A percentile compares a stretch with the other conserved stretches of the same genome.
Evolutionary conservation across 2,888 invertebrate genomes (phyloP).

Genomic region (Cantharis nigra): DNA sequence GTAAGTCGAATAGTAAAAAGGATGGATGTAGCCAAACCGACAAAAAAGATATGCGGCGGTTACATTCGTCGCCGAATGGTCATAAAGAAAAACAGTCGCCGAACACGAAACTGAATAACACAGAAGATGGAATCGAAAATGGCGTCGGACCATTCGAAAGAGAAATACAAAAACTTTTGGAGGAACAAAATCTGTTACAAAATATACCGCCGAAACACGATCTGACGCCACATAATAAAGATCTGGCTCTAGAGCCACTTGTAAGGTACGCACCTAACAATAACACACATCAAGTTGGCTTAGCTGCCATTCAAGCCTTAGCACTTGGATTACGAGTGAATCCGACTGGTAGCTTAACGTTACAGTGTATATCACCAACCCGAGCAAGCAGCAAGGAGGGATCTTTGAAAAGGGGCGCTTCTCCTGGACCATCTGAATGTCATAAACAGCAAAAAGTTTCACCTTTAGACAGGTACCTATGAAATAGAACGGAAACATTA

Average conservation of each 20-base stretch:
- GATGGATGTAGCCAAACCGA: conserved; percentile 71
- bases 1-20: conserved; percentile 61
- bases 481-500: not conserved
- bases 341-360: conserved; percentile 52
- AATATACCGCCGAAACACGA: conserved; percentile 66
- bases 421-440: conserved; percentile 52
- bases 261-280: conserved; percentile 57
- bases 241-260: conserved; percentile 59
- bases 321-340: conserved; percentile 58
- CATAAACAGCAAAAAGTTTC: conserved; percentile 55
- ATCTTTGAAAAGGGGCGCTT: conserved; percentile 55
- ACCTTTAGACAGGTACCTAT: conserved; percentile 54
- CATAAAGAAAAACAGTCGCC: conserved; percentile 54
- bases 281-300: conserved; percentile 72
- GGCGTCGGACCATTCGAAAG: conserved; percentile 73
- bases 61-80: conserved; percentile 61
- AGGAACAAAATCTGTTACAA: conserved; percentile 70
- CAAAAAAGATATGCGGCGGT: conserved; percentile 62
- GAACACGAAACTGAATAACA: conserved; percentile 60
- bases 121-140: conserved; percentile 58
- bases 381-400: conserved; percentile 59
- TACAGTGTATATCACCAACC: conserved; percentile 53
- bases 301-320: conserved; percentile 78
- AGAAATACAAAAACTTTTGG: conserved; percentile 77
- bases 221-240: conserved; percentile 65